phyloP scores from a whole-genome alignment of 2,888 invertebrate species.

The Scaptomyza cyrtandrae region DNA sequence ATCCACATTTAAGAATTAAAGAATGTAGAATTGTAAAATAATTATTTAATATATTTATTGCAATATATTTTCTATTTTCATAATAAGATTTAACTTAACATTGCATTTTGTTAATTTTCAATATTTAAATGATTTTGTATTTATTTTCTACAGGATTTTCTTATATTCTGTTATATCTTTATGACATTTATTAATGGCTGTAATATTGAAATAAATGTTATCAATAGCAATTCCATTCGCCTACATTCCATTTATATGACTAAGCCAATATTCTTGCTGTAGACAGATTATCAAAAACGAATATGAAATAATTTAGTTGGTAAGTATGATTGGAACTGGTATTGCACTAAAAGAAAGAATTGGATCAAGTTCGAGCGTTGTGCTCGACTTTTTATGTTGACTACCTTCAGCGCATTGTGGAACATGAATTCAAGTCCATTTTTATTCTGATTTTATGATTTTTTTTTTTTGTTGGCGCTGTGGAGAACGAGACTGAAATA shows the following conservation, averaged over 20 bases:
- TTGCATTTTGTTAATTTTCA: no score
- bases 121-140: no score
- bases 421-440: slow-evolving; percentile 35
- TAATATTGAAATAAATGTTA: no score
- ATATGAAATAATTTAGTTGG: slow-evolving; percentile 23
- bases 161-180: no score
- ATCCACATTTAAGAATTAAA: neutral
- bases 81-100: no score
- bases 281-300: slow-evolving; percentile 1
- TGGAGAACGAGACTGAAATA: slow-evolving; percentile 42
- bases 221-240: no score
- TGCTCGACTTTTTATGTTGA: slow-evolving; percentile 36
- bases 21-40: neutral
- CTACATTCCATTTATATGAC: neutral
- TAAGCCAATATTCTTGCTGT: neutral
- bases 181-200: no score
- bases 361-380: slow-evolving; percentile 68
- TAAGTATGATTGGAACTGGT: slow-evolving; percentile 42
- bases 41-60: no score
- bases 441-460: neutral
- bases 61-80: no score
- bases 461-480: slow-evolving; percentile 7
- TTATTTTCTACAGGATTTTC: no score
- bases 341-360: slow-evolving; percentile 56
- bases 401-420: slow-evolving; percentile 47